Base-by-base conservation (phyloP, 2,113 vertebrate species). In the Rhinopomastus cyanomelas region DNA sequence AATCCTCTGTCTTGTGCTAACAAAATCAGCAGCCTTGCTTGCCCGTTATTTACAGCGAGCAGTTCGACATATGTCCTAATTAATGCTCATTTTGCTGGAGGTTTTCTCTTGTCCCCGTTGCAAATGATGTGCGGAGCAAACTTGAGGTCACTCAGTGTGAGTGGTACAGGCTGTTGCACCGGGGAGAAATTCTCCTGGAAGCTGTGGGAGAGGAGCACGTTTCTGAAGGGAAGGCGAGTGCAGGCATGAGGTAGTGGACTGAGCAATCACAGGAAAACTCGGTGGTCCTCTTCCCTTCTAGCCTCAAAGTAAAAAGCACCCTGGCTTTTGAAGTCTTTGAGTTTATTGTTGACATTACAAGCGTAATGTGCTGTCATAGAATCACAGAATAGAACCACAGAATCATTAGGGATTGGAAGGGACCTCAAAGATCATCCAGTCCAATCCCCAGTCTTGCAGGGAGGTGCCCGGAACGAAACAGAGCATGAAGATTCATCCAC, bases 31-130 rank as follows among this genome's bases (percentile, higher is more conserved):
- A 52, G 22, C 49, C 76, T 93, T 89, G 72, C 44, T 59, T 72
- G 19, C 49, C 39, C 1, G 1, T 71, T 79, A 27, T 61, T 85
- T 84, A 46, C 73, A 74, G 39, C 8, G 32, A 75, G 27, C 36
- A 57, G 65, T 68, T 91, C 59, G 81, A 65, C 62, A 57, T 81
- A 65, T 68, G 66, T 71, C 92, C 39, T 59, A 66, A 55, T 90
- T 91, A 73, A 34, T 25, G 46, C 56, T 89, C 34, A 21, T 66
- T 95, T 92, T 88, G 53, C 66, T 78, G 0, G 2, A 79, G 37
- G 27, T 86, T 92, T 90, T 88, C 20, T 77, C 34, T 49, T 77
- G 18, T 88, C 52, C 87, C 27, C 52, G 0, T 71, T 84, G 72
- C 61, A 89, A 91, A 46, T 32, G n/a, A 30, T 0, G 2, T 59